Base-by-base conservation (phyloP, 1,140 invertebrate genomes). In the Kradibia gibbosae region DNA sequence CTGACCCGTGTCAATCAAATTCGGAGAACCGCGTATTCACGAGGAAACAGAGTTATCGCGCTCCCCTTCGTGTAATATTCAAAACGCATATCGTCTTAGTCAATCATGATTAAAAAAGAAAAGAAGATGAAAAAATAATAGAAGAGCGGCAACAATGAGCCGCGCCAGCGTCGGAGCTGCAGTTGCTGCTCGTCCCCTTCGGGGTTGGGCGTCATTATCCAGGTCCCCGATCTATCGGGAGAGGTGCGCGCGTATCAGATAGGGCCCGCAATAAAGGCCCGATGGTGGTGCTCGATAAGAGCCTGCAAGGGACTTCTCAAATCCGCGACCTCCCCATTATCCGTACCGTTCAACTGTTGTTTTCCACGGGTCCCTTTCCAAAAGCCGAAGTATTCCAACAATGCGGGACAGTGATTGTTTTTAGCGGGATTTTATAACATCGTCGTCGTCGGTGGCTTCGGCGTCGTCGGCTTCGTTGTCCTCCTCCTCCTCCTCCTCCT, bases 221-320 rank as follows among this genome's bases (percentile, higher is more conserved):
- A 3, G 50, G 3, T 53, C 50, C 20, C 15, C 50, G 50, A 3
- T 36, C 15, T 17, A 39, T 65, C 36, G 13, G 11, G 39, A 39
- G 62, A 67, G 62, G 62, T 67, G 34, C 34, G 62, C 62, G n/a
- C 5, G 62, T 36, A 67, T 67, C 62, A n/a, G 62, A 67, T 67
- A 67, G 62, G 62, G 34, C 62, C 62, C 34, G 17, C 20, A n/a
- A 67, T 67, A 67, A 67, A 67, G 34, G 22, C 5, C 13, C 20
- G 62, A 67, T 67, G 62, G 17, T n/a, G 34, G 3, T 22, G 34
- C 34, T 15, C 15, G 62, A 67, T 67, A 67, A 67, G 62, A 15
- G n/a, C 1, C 28, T 25, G 13, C 60, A 13, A 28, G 28, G 60
- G 60, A 36, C 31, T 36, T 0, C 28, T 34, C 60, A 62, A 62